phyloP scores from a whole-genome alignment of 2,113 vertebrate species.

The Chaenogobius annularis region DNA sequence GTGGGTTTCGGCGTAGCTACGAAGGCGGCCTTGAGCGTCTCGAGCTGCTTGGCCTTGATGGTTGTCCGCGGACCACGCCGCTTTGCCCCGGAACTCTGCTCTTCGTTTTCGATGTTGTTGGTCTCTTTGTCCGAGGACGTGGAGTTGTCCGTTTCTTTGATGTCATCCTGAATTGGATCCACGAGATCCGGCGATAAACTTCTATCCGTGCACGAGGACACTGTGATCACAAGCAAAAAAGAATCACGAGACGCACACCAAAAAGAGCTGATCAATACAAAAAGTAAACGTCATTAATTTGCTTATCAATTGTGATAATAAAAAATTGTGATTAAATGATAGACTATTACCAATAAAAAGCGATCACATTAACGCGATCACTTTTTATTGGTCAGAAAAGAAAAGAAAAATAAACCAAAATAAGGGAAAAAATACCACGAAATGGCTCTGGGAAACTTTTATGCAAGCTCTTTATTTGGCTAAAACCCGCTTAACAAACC shows the following conservation, averaged over 20 bases:
- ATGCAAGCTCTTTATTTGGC: neutral
- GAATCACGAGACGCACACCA: slow-evolving; percentile 54
- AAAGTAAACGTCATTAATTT: too few relatives aligned
- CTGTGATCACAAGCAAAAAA: slow-evolving; percentile 67
- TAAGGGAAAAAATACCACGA: neutral
- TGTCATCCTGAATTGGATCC: slow-evolving; percentile 91
- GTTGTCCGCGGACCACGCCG: slow-evolving; percentile 93
- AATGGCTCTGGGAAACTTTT: neutral
- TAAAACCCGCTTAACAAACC: neutral
- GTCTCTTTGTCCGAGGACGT: slow-evolving; percentile 97
- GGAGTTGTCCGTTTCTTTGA: slow-evolving; percentile 96
- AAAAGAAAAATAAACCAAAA: neutral
- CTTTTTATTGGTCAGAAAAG: neutral
- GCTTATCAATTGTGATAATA: neutral
- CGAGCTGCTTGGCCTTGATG: slow-evolving; percentile 98
- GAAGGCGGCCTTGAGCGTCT: slow-evolving; percentile 96
- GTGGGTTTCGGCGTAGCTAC: slow-evolving; percentile 96
- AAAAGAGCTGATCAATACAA: neutral
- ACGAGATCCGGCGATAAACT: slow-evolving; percentile 96
- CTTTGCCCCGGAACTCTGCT: slow-evolving; percentile 93
- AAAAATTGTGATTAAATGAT: too few relatives aligned
- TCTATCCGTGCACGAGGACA: slow-evolving; percentile 97
- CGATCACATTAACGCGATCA: too few relatives aligned
- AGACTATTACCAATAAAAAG: too few relatives aligned
- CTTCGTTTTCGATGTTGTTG: slow-evolving; percentile 94